Evolutionary conservation across 2,888 invertebrate species (phyloP), one percentile per base, ranked within the genome.

Genomic region (Trissolcus brochymenae): DNA sequence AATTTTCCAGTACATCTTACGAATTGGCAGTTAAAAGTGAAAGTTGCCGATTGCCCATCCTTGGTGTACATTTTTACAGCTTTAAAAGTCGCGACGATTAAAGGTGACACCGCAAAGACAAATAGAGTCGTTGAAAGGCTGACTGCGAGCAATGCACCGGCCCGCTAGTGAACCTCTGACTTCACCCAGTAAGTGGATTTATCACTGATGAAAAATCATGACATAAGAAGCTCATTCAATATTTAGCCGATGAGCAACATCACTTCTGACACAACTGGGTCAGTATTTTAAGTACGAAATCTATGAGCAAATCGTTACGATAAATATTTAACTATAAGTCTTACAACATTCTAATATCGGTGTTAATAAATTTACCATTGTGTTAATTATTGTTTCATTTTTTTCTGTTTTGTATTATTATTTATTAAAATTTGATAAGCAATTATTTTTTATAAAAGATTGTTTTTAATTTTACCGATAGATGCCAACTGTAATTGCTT

Each of bases 211-310:
- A 77, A 79, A 76, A 77, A 77, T 77, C 66, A 65, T 64, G 71
- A 56, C 74, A 59, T 73, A 74, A 79, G 70, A 61, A 71, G 57
- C 61, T 71, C 56, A 67, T 72, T 78, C 72, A 75, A 68, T 75
- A 79, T 73, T 79, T 77, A 76, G 76, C 76, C 65, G 74, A 71
- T 57, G 71, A 57, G 79, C 79, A 79, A 79, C 71, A 79, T 74
- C 74, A 71, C 65, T 71, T 77, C 65, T 77, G 74, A 71, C 76
- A 68, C 51, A 75, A 68, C 71, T 79, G 46, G 79, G 79, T 79
- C 74, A 77, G 74, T 76, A 57, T 71, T 74, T 71, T 68, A 67
- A 71, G 74, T 72, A 67, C 62, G 50, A 67, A 74, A 62, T 74
- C 67, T 67, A 56, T 57, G 62, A 62, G 35, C 35, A 35, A 11